A percentile compares a stretch with the other conserved stretches of the same genome.
Evolutionary conservation across 1,140 invertebrate genomes (phyloP).

Genomic region (Archivesica marissinica): DNA sequence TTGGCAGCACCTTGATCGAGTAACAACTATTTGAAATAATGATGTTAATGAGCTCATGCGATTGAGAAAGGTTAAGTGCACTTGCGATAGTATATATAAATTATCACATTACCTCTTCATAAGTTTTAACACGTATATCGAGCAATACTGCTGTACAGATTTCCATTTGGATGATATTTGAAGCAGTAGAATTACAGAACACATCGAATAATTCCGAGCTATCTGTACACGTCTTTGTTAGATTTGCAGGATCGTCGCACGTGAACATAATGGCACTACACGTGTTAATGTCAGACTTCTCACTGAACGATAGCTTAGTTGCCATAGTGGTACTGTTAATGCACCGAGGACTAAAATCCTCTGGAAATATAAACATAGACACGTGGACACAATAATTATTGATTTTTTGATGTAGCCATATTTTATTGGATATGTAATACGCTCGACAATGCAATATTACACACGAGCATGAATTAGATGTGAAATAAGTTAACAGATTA

Average conservation of each 20-base stretch:
- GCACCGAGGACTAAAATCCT: not conserved
- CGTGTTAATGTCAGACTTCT: conserved; percentile 3
- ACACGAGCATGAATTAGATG: too few species aligned
- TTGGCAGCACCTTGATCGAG: too few species aligned
- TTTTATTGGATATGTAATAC: too few species aligned
- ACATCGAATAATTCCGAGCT: not conserved
- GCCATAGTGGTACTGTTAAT: not conserved
- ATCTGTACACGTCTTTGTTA: conserved; percentile 11
- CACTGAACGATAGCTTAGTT: not conserved
- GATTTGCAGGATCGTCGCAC: not conserved
- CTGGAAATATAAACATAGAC: not conserved
- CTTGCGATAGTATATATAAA: too few species aligned
- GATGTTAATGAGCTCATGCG: too few species aligned
- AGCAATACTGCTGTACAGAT: not conserved
- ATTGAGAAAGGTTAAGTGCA: too few species aligned
- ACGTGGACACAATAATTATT: not conserved
- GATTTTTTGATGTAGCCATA: too few species aligned
- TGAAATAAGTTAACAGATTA: too few species aligned
- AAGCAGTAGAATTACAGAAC: not conserved
- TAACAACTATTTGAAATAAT: too few species aligned
- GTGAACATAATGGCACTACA: not conserved
- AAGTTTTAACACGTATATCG: not conserved
- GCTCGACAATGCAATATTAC: too few species aligned
- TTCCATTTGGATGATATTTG: not conserved
- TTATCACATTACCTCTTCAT: too few species aligned